phyloP scores from a whole-genome alignment of 2,888 invertebrate species.

The Amiota mariae region DNA sequence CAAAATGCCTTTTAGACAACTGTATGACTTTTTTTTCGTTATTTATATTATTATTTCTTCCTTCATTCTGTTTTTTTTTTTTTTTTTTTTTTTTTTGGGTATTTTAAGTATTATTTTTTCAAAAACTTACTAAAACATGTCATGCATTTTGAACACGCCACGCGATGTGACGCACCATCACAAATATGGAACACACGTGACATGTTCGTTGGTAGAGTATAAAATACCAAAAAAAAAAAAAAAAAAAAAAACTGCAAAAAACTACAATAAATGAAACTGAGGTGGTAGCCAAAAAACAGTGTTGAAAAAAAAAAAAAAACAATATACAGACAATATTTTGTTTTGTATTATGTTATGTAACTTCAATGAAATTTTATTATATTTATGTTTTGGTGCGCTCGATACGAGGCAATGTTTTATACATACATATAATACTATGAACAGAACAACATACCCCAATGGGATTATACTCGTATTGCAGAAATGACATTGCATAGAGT shows the following conservation, averaged over 20 bases:
- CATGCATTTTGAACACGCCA: slow-evolving; percentile 47
- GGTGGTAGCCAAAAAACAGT: too few relatives aligned
- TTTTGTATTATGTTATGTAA: slow-evolving; percentile 27
- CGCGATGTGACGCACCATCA: not conserved
- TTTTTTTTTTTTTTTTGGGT: not conserved
- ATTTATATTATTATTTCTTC: slow-evolving; percentile 14
- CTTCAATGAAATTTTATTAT: slow-evolving; percentile 27
- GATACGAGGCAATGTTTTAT: too few relatives aligned
- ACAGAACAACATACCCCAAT: too few relatives aligned
- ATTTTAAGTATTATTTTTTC: slow-evolving; percentile 42
- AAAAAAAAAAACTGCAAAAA: too few relatives aligned
- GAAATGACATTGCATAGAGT: too few relatives aligned
- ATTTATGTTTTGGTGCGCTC: not conserved
- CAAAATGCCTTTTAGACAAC: too few relatives aligned
- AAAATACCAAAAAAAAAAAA: too few relatives aligned
- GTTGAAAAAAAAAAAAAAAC: too few relatives aligned
- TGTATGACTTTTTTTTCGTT: slow-evolving; percentile 2
- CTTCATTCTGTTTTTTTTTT: not conserved
- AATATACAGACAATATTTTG: too few relatives aligned
- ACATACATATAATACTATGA: too few relatives aligned
- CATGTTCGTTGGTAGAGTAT: slow-evolving; percentile 25
- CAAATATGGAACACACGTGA: slow-evolving; percentile 46
- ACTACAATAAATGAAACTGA: not conserved
- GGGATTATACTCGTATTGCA: too few relatives aligned
- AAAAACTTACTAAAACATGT: slow-evolving; percentile 57